A percentile compares a stretch with the other conserved stretches of the same genome.
Evolutionary conservation across 1,140 invertebrate genomes (phyloP).

Genomic region (Phortica variegata): DNA sequence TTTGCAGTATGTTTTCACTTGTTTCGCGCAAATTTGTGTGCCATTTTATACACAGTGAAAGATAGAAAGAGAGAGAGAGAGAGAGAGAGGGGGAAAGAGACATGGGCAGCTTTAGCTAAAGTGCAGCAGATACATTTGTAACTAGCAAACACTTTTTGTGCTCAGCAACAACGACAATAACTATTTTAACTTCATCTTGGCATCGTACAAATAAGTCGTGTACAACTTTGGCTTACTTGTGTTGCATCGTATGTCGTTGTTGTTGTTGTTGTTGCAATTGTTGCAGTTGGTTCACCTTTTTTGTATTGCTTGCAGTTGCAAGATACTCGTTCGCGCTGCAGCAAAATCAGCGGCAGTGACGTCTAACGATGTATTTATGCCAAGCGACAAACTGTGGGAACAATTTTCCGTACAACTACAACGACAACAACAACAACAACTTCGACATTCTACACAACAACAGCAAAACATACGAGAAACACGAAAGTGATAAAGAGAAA

Average conservation of each 20-base stretch:
- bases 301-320: constrained; percentile 30
- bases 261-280: constrained; percentile 17
- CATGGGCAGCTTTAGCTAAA: too few species aligned
- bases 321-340: constrained; percentile 15
- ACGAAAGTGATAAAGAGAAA: constrained; percentile 20
- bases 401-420: too few species aligned
- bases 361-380: constrained; percentile 53
- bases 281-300: constrained; percentile 38
- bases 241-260: not conserved
- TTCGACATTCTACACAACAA: too few species aligned
- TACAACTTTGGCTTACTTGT: too few species aligned
- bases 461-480: constrained; percentile 49
- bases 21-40: too few species aligned
- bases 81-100: constrained; percentile 14
- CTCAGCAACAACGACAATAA: too few species aligned
- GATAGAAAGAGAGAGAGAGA: constrained; percentile 18
- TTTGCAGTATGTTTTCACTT: too few species aligned
- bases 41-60: not conserved
- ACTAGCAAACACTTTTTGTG: too few species aligned
- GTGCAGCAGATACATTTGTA: too few species aligned
- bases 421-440: too few species aligned
- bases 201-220: too few species aligned
- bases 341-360: constrained; percentile 17
- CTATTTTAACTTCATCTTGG: not conserved
- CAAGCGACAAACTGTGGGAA: constrained; percentile 53